A percentile compares a stretch with the other conserved stretches of the same genome.
These are phyloP conservation scores for Phrixothrix hirtus DNA, from an alignment of 2,888 invertebrate genomes.

Conservation along the genomic window DNA sequence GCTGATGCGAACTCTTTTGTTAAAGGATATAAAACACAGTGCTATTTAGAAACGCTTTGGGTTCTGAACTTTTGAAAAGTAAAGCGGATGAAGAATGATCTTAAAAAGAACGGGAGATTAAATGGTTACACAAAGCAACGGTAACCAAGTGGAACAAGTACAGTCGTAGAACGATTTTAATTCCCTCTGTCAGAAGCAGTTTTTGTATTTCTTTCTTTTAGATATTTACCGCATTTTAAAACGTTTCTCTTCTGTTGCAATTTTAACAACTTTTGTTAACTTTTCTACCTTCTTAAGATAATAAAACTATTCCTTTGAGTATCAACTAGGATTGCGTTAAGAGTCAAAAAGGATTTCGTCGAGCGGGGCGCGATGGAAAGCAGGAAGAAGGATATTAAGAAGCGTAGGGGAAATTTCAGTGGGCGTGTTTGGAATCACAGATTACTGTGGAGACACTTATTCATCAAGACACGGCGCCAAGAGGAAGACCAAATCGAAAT, in stretches of 20 bases:
- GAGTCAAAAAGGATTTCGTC: conserved; percentile 12
- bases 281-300: conserved; percentile 6
- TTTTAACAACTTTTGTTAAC: conserved; percentile 5
- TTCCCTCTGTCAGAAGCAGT: conserved; percentile 29
- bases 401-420: conserved; percentile 24
- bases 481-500: conserved; percentile 26
- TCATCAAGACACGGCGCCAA: conserved; percentile 27
- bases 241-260: conserved; percentile 3
- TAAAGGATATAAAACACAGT: conserved; percentile 30
- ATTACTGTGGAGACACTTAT: conserved; percentile 32
- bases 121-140: conserved; percentile 33
- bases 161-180: conserved; percentile 28
- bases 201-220: conserved; percentile 13
- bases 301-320: conserved; percentile 17
- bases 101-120: conserved; percentile 31
- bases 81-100: conserved; percentile 33
- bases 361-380: conserved; percentile 6
- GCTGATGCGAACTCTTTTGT: conserved; percentile 29
- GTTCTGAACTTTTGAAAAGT: conserved; percentile 29
- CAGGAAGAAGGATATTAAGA: conserved; percentile 22
- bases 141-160: conserved; percentile 32
- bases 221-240: conserved; percentile 3
- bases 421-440: conserved; percentile 32
- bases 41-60: conserved; percentile 28
- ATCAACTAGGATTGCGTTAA: conserved; percentile 6